Conservation (phyloP, 2,113 vertebrate genomes). For the Ctenodactylus gundi region DNA sequence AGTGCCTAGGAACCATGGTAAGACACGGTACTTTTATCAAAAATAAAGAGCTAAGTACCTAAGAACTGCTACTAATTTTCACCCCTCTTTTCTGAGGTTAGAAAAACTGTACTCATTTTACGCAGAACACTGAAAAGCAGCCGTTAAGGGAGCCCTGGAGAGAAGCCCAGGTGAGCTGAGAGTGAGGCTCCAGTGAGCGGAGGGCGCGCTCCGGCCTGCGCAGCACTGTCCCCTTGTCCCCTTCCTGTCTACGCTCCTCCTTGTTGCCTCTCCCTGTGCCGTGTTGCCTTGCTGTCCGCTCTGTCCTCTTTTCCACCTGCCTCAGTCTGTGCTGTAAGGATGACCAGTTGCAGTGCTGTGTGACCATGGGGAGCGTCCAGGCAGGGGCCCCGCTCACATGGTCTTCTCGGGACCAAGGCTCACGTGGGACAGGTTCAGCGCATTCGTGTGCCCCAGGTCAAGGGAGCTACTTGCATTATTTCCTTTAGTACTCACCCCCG, state of each 20-base stretch:
- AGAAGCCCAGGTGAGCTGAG: conserved; percentile 61
- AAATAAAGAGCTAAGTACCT: not conserved
- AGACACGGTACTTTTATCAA: not conserved
- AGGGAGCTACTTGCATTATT: not conserved
- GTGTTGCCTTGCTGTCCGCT: not conserved
- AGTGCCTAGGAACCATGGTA: not conserved
- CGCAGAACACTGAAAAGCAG: conserved; percentile 61
- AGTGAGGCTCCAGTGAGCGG: not conserved
- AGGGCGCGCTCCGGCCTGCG: not conserved
- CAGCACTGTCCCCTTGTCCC: too few relatives aligned
- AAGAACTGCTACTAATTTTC: conserved; percentile 28
- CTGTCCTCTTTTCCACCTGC: not conserved
- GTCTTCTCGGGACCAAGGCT: too few relatives aligned
- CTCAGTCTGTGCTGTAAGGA: not conserved
- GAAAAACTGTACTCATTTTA: conserved; percentile 64
- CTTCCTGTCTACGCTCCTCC: not conserved
- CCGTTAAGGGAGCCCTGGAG: conserved; percentile 58
- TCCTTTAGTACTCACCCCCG: not conserved
- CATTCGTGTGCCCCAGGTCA: not conserved
- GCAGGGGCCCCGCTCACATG: too few relatives aligned
- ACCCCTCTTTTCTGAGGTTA: conserved; percentile 56
- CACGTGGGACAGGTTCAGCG: too few relatives aligned
- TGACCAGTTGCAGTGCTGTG: too few relatives aligned
- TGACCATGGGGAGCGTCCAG: too few relatives aligned
- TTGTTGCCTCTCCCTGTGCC: not conserved